phyloP scores from a whole-genome alignment of 2,888 invertebrate genomes.

The Lochmaea crataegi region DNA sequence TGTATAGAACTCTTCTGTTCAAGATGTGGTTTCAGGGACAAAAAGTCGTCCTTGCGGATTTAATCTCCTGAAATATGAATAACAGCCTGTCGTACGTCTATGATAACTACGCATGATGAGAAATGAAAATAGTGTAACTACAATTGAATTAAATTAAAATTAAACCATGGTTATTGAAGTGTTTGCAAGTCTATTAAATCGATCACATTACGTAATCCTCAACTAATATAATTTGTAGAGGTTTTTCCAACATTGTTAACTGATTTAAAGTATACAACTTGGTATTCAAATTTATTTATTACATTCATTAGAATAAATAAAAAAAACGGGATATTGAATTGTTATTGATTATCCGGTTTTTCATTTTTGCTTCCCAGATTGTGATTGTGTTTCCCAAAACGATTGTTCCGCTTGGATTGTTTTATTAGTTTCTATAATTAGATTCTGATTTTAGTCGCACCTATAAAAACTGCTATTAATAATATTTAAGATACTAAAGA shows the following conservation, averaged over 20 bases:
- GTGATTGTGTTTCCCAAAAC: conserved; percentile 13
- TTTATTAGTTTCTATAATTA: conserved; percentile 4
- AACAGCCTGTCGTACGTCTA: background rate
- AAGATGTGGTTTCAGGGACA: too few species aligned
- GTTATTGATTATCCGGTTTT: conserved; percentile 17
- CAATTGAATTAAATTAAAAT: conserved; percentile 26
- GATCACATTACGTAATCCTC: conserved; percentile 20
- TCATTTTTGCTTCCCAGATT: conserved; percentile 17
- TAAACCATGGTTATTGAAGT: conserved; percentile 15
- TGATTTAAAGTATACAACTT: conserved; percentile 8
- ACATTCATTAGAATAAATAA: conserved; percentile 17
- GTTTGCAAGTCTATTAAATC: conserved; percentile 25
- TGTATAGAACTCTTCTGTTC: too few species aligned
- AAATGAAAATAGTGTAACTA: conserved; percentile 13
- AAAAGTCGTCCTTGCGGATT: too few species aligned
- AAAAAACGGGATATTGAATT: background rate
- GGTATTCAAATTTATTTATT: conserved; percentile 17
- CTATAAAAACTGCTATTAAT: background rate
- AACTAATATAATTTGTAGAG: conserved; percentile 22
- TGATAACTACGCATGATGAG: conserved; percentile 8
- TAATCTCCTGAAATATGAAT: too few species aligned
- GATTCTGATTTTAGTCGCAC: background rate
- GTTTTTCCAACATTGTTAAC: conserved; percentile 26
- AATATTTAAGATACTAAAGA: background rate
- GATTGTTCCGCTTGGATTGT: background rate